These are phyloP conservation scores for Nephila pilipes DNA, from an alignment of 1,140 invertebrate species.

Conservation along the genomic window DNA sequence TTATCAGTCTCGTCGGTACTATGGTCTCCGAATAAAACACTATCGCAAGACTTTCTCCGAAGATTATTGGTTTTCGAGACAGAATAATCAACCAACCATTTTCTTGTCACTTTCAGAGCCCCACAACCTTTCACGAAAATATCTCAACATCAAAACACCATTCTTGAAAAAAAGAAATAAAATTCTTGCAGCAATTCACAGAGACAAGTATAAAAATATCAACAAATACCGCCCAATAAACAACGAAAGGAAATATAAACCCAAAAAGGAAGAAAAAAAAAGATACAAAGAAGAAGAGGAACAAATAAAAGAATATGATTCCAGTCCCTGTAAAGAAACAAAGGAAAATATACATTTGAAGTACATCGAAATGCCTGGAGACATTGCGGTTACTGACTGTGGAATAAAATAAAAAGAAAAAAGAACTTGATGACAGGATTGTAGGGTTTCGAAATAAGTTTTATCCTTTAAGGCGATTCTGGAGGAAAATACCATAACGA, in stretches of 20 bases:
- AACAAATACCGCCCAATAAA: background rate
- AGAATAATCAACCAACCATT: background rate
- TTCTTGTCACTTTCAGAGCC: background rate
- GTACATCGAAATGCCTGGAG: background rate
- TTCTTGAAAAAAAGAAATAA: background rate
- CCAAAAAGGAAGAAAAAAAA: background rate
- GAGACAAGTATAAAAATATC: background rate
- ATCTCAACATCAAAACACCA: background rate
- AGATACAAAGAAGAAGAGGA: background rate
- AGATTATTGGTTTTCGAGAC: background rate
- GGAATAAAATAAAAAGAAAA: background rate
- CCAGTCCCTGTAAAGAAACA: background rate
- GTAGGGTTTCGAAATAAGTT: conserved; percentile 19
- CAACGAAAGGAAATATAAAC: conserved; percentile 19
- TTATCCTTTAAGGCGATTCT: conserved; percentile 67
- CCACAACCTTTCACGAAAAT: no score
- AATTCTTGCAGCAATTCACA: conserved; percentile 3
- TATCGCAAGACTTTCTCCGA: background rate
- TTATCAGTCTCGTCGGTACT: no score
- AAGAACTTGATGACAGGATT: conserved; percentile 42
- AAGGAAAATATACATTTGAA: conserved; percentile 16
- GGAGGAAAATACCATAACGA: conserved; percentile 57
- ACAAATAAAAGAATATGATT: background rate
- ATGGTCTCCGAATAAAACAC: no score
- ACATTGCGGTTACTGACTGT: background rate